Percentiles rank a stretch among this genome's conserved stretches.
These are phyloP conservation scores for Perizoma flavofasciatum DNA, from an alignment of 2,888 invertebrate species.

Conservation along the genomic window DNA sequence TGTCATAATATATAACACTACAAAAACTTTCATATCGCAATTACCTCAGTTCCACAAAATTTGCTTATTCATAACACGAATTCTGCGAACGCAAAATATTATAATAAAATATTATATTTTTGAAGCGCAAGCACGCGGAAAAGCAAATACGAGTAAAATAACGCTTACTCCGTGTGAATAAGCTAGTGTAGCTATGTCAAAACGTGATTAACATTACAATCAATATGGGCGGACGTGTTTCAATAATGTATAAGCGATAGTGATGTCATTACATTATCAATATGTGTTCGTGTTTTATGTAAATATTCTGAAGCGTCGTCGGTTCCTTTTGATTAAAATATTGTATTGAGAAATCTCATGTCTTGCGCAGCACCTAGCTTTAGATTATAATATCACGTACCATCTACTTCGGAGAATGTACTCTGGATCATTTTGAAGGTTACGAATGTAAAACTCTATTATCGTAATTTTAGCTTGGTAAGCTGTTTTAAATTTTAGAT, in stretches of 20 bases:
- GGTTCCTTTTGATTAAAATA: constrained; percentile 30
- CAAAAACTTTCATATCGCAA: constrained; percentile 25
- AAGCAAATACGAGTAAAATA: constrained; percentile 41
- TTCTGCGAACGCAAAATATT: constrained; percentile 29
- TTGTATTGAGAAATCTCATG: constrained; percentile 33
- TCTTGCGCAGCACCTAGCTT: constrained; percentile 11
- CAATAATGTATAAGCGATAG: constrained; percentile 51
- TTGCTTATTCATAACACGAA: constrained; percentile 25
- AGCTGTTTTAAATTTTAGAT: too few relatives aligned
- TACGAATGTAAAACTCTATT: too few relatives aligned
- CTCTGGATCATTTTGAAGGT: background rate
- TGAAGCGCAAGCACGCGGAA: constrained; percentile 32
- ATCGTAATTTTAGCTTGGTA: too few relatives aligned
- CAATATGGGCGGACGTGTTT: constrained; percentile 48
- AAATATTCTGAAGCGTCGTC: constrained; percentile 41
- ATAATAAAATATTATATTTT: constrained; percentile 14
- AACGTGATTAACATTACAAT: constrained; percentile 59
- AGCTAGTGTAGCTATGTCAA: constrained; percentile 46
- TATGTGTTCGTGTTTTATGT: constrained; percentile 36
- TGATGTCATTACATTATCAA: constrained; percentile 53
- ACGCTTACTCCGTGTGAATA: constrained; percentile 57
- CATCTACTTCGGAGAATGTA: background rate
- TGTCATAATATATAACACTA: background rate
- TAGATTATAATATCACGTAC: constrained; percentile 16
- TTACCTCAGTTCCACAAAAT: constrained; percentile 15